Conservation (phyloP, 2,888 invertebrate genomes). For the Drosophila longiperda region DNA sequence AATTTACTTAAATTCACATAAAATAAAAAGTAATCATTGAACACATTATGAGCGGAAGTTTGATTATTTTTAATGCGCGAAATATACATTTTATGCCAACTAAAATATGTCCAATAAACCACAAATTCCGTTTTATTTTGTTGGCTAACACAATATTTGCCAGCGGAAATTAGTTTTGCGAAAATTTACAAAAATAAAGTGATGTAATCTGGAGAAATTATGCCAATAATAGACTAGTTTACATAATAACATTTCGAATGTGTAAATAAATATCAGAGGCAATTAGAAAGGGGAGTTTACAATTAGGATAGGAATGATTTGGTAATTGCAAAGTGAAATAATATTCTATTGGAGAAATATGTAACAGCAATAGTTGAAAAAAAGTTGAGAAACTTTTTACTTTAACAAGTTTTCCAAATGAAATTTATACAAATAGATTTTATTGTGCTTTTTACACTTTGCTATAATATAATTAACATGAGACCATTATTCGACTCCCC, state of each 20-base stretch:
- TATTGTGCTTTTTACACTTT: too few relatives aligned
- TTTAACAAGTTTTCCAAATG: too few relatives aligned
- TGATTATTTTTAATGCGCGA: background rate
- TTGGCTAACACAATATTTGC: slow-evolving; percentile 4
- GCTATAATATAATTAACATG: too few relatives aligned
- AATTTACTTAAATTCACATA: background rate
- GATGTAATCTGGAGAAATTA: background rate
- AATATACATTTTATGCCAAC: background rate
- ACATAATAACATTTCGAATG: background rate
- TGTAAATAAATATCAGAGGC: background rate
- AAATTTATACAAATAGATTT: too few relatives aligned
- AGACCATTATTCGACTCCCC: too few relatives aligned
- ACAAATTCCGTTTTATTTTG: slow-evolving; percentile 7
- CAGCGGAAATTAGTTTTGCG: slow-evolving; percentile 5
- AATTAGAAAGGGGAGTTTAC: background rate
- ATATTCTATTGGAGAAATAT: too few relatives aligned
- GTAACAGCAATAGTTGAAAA: too few relatives aligned
- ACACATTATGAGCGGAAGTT: background rate
- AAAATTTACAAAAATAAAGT: background rate
- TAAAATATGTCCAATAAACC: slow-evolving; percentile 6
- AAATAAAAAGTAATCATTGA: background rate
- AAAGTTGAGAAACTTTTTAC: too few relatives aligned
- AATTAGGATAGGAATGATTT: background rate
- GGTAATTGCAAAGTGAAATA: too few relatives aligned
- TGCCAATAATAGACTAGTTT: background rate